Evolutionary conservation across 2,113 vertebrate genomes (phyloP), one percentile per base, ranked within the genome.

Genomic region (Caranx melampygus): DNA sequence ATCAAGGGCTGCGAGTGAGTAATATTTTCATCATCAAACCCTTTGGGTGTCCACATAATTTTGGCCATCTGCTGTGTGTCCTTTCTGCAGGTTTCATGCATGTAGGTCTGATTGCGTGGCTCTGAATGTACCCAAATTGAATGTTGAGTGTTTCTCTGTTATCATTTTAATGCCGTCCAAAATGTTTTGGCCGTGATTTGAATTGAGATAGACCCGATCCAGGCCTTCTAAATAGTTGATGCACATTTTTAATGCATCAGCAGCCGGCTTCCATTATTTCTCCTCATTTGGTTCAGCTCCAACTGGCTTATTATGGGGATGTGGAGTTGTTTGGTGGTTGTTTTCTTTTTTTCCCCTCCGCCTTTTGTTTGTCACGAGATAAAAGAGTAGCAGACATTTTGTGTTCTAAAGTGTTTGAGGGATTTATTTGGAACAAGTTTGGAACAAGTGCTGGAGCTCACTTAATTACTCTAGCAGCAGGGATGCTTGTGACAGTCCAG

Each of bases 221-320:
- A 58, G 65, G 31, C 64, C 62, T 71, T 85, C 60, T 85, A 81
- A 89, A 88, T 81, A 79, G 69, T 90, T 88, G 76, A 89, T 88
- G 85, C 61, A 72, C 75, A 84, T 88, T 75, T 87, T 78, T 85
- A 80, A 87, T 90, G 85, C 78, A 81, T 85, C 79, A 80, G 85
- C 79, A 87, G 73, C 54, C 60, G 1, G 55, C 58, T 66, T 88
- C 80, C 81, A 82, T 91, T 81, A 85, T 81, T 85, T 82, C 71
- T 31, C 76, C 75, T 87, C 85, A 82, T 89, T 89, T 88, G 85
- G 80, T 86, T 84, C 42, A 12, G 75, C 64, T 87, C 81, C 89
- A 88, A 6, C 49, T 20, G 63, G 40, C 62, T 68, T 68, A 78
- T 87, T 78, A 72, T 44, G 64, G 54, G 59, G 47, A 78, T 47